Conservation (phyloP, 2,888 invertebrate genomes). For the Agrochola macilenta region DNA sequence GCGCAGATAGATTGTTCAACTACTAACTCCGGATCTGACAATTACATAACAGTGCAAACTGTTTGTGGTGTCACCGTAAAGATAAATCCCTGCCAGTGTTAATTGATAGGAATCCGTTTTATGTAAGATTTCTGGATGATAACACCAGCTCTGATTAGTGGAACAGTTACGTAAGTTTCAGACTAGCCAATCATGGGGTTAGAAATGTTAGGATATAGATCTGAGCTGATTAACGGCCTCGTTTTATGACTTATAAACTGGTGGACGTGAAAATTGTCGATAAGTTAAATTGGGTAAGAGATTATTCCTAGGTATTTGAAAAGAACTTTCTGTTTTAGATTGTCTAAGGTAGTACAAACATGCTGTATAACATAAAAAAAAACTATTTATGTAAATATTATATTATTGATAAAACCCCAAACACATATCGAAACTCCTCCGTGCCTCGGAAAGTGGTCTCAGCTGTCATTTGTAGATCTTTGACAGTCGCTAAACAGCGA, state of each 20-base stretch:
- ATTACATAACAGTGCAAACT: constrained; percentile 2
- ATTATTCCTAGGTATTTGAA: background rate
- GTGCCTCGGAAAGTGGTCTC: too few relatives aligned
- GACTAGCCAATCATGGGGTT: constrained; percentile 17
- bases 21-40: background rate
- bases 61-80: constrained; percentile 23
- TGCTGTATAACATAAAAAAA: too few relatives aligned
- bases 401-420: too few relatives aligned
- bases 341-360: background rate
- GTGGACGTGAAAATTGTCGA: constrained; percentile 29
- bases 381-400: too few relatives aligned
- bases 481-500: too few relatives aligned
- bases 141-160: constrained; percentile 44
- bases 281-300: constrained; percentile 6
- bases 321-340: constrained; percentile 17
- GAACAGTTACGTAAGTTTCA: constrained; percentile 15
- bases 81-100: constrained; percentile 31
- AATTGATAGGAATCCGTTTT: constrained; percentile 31
- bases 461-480: too few relatives aligned
- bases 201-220: constrained; percentile 35
- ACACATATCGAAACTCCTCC: too few relatives aligned
- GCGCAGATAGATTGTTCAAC: background rate
- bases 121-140: constrained; percentile 49
- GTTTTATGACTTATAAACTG: constrained; percentile 42
- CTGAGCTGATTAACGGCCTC: constrained; percentile 22